Evolutionary conservation across 1,140 invertebrate genomes (phyloP).

Genomic region (Brachionus paranguensis): DNA sequence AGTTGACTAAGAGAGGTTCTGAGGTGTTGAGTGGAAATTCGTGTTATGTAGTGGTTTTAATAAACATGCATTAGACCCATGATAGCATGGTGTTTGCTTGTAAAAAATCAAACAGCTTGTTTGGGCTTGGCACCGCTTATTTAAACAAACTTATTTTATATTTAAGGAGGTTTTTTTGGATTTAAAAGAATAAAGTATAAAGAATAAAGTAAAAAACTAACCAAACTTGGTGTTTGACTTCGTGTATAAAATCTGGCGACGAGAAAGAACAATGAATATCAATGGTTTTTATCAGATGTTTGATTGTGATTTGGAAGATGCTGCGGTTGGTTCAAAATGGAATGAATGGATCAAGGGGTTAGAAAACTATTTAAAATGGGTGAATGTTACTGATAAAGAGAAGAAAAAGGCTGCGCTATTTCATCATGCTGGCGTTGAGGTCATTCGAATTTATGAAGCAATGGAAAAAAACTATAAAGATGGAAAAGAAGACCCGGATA

Average conservation of each 20-base stretch:
- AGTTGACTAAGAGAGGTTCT: no score
- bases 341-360: neutral
- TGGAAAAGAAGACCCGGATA: neutral
- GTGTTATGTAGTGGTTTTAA: no score
- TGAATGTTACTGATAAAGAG: neutral
- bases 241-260: neutral
- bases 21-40: no score
- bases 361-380: neutral
- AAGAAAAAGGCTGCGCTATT: neutral
- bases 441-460: neutral
- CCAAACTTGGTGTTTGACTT: neutral
- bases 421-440: neutral
- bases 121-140: no score
- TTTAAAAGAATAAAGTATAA: no score
- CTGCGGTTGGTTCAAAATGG: neutral
- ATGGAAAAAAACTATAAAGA: neutral
- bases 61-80: no score
- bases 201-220: no score
- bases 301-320: neutral
- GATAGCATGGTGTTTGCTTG: no score
- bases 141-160: no score
- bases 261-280: neutral
- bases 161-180: no score
- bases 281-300: neutral
- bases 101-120: no score